Percentiles rank a stretch among this genome's conserved stretches.
These are phyloP conservation scores for Mactra quadrangularis DNA, from an alignment of 1,140 invertebrate species.

Conservation along the genomic window DNA sequence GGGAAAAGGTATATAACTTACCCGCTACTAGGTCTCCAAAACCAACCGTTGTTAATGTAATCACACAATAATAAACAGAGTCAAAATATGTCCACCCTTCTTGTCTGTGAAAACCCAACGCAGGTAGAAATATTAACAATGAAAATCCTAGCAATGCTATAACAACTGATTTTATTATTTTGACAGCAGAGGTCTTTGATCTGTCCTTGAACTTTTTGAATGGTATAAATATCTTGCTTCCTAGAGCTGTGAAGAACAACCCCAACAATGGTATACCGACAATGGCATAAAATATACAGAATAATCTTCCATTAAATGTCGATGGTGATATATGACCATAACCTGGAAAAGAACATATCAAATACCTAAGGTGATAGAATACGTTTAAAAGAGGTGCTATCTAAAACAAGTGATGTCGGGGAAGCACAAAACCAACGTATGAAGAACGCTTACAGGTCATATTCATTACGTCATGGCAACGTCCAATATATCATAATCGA, in stretches of 20 bases:
- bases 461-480: no score
- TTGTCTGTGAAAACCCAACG: slow-evolving; percentile 51
- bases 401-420: no score
- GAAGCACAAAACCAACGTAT: no score
- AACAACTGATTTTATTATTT: slow-evolving; percentile 59
- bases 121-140: slow-evolving; percentile 57
- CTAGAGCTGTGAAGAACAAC: slow-evolving; percentile 63
- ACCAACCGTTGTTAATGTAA: slow-evolving; percentile 79
- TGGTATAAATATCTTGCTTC: slow-evolving; percentile 62
- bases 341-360: slow-evolving; percentile 67
- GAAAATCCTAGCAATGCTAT: slow-evolving; percentile 22
- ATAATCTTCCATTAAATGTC: slow-evolving; percentile 67
- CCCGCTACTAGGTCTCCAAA: slow-evolving; percentile 77
- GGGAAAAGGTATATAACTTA: no score
- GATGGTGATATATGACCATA: slow-evolving; percentile 75
- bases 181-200: slow-evolving; percentile 44
- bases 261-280: slow-evolving; percentile 72
- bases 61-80: slow-evolving; percentile 64
- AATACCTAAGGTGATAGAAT: no score
- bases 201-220: slow-evolving; percentile 60
- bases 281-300: slow-evolving; percentile 73
- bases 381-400: no score
- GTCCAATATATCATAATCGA: no score
- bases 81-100: slow-evolving; percentile 62
- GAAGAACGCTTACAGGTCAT: no score